phyloP scores from a whole-genome alignment of 1,140 invertebrate species.

The Holcopasites calliopsidis region DNA sequence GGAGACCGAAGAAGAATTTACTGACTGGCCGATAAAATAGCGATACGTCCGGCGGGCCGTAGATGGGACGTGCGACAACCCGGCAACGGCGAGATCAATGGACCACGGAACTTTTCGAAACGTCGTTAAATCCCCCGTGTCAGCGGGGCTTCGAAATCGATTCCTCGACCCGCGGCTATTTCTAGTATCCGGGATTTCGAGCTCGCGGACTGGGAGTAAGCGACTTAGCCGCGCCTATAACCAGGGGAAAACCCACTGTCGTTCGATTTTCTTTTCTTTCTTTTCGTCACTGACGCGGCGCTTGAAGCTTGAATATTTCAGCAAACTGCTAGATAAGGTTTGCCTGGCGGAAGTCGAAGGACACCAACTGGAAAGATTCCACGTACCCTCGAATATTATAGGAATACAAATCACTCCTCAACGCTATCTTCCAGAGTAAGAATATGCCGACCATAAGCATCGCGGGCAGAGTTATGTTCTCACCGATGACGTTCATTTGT shows the following conservation, averaged over 20 bases:
- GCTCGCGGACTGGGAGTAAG: constrained; percentile 23
- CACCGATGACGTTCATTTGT: constrained; percentile 11
- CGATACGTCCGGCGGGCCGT: constrained; percentile 49
- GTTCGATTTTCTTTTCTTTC: background rate
- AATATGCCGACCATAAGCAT: background rate
- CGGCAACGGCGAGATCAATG: constrained; percentile 53
- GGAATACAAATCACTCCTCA: no score
- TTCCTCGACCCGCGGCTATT: constrained; percentile 48
- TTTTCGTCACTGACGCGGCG: no score
- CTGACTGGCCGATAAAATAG: constrained; percentile 53
- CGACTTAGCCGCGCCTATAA: constrained; percentile 38
- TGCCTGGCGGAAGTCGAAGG: no score
- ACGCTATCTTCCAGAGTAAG: background rate
- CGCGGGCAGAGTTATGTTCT: background rate
- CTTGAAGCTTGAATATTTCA: background rate
- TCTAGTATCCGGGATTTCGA: constrained; percentile 54
- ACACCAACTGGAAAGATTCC: no score
- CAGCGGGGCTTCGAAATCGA: constrained; percentile 48
- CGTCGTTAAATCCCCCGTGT: constrained; percentile 58
- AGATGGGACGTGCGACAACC: constrained; percentile 61
- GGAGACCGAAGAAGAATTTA: constrained; percentile 45
- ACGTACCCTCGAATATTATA: no score
- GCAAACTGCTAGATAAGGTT: no score
- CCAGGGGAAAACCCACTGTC: constrained; percentile 3
- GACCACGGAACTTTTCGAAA: constrained; percentile 58